Evolutionary conservation across 2,113 vertebrate species (phyloP), one percentile per base, ranked within the genome.

Genomic region (Percopsis transmontana): DNA sequence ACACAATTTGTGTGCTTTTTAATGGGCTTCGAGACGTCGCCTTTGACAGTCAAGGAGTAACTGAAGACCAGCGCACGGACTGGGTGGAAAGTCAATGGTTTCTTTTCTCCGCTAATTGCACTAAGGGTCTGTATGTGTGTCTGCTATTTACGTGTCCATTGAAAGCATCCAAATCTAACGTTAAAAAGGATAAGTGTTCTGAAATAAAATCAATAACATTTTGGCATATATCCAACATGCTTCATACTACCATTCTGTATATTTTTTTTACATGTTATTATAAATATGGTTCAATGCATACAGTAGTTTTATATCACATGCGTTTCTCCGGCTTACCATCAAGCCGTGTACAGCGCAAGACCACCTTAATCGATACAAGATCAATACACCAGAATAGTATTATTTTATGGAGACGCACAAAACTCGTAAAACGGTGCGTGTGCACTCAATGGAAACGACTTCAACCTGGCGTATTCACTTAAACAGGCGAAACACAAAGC

Each of bases 81-180:
- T 54, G 18, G 18, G 54, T 54, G 73, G 74, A 66, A 78, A 64
- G 75, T 70, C 27, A 60, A 58, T 58, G 72, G 75, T 76, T 84
- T 86, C 84, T 76, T 87, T 72, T 70, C 72, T 53, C 79, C 14
- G 62, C 62, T 87, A 86, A 91, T 91, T 86, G 80, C 79, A 81
- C 77, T 59, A 45, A 76, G 80, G 84, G 42, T 45, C 3, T 14
- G 42, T 45, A 1, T 16, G 15, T 4, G 27, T 33, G 27, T 3
- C 4, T 33, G 27, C 7, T 27, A 7, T 33, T 33, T 33, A 33
- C 27, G 8, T 33, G 27, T 33, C 27, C 8, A 33, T 33, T 6
- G 8, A 33, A 33, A 33, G 27, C 27, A 33, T 33, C 27, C 5
- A 33, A 33, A 7, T 33, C 27, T 33, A 6, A 33, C 27, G n/a